Evolutionary conservation across 2,888 invertebrate genomes (phyloP).

Genomic region (Sepioteuthis lessoniana): DNA sequence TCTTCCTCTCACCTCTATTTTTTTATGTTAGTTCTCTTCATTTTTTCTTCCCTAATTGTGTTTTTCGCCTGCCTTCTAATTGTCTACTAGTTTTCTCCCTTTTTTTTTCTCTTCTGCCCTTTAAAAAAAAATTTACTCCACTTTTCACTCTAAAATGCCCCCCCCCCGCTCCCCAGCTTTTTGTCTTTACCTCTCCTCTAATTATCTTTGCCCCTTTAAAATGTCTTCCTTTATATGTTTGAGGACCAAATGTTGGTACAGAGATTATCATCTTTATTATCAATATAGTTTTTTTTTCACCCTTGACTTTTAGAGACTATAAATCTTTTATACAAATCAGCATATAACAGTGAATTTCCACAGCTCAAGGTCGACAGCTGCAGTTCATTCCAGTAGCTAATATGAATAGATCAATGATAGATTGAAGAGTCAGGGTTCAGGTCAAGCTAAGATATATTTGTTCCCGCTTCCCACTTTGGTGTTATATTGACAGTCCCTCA

Average conservation of each 20-base stretch:
- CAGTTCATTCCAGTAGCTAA: neutral
- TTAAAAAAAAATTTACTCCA: too few relatives aligned
- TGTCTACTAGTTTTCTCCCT: too few relatives aligned
- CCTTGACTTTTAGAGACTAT: neutral
- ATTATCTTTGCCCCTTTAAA: neutral
- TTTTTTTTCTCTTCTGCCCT: too few relatives aligned
- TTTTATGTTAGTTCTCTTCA: neutral
- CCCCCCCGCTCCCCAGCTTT: neutral
- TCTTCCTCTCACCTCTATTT: neutral
- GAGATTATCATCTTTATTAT: neutral
- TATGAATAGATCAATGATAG: neutral
- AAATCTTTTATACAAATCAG: conserved; percentile 1
- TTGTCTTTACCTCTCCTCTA: neutral
- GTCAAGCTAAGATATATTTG: neutral
- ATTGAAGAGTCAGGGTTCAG: neutral
- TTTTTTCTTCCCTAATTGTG: neutral
- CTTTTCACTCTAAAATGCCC: neutral
- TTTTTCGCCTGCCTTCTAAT: too few relatives aligned
- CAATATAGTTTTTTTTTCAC: neutral
- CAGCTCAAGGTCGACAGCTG: neutral
- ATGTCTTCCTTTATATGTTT: neutral
- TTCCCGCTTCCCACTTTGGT: neutral
- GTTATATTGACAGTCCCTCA: conserved; percentile 65
- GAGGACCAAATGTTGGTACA: neutral
- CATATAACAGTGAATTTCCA: neutral